Evolutionary conservation across 2,113 vertebrate genomes (phyloP).

Genomic region (Anas platyrhynchos): DNA sequence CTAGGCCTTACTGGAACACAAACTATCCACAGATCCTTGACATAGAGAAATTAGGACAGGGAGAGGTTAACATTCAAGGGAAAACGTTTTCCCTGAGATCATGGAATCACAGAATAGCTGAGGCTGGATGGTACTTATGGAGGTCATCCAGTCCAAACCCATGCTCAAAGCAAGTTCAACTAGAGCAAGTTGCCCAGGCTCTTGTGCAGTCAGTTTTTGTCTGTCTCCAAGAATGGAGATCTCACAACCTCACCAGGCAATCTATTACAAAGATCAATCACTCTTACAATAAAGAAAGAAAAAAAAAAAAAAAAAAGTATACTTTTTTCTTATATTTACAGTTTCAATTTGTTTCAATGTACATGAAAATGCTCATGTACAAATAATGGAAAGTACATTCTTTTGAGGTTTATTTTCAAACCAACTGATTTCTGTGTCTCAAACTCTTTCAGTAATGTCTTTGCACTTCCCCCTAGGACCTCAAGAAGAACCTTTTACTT

Average conservation of each 20-base stretch:
- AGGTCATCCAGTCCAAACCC: not conserved
- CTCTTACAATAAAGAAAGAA: accelerated
- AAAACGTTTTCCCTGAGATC: not conserved
- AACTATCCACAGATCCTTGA: not conserved
- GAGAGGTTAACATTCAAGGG: not conserved
- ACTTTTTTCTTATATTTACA: not conserved
- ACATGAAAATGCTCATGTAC: not conserved
- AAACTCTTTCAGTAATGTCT: not conserved
- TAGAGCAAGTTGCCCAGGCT: not conserved
- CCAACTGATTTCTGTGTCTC: not conserved
- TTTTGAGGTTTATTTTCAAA: not conserved
- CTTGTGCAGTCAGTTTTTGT: not conserved
- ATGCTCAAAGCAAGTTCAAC: not conserved
- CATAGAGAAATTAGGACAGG: not conserved
- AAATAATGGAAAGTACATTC: not conserved
- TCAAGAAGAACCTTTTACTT: not conserved
- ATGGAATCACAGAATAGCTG: not conserved
- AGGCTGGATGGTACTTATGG: not conserved
- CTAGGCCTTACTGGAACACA: not conserved
- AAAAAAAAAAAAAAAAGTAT: not conserved
- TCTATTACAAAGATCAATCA: not conserved
- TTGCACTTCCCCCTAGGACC: not conserved
- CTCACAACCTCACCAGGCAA: not conserved
- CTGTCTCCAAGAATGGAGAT: not conserved
- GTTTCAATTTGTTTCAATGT: not conserved